These are phyloP conservation scores for Colistium nudipinnis DNA, from an alignment of 2,113 vertebrate species.

Conservation along the genomic window DNA sequence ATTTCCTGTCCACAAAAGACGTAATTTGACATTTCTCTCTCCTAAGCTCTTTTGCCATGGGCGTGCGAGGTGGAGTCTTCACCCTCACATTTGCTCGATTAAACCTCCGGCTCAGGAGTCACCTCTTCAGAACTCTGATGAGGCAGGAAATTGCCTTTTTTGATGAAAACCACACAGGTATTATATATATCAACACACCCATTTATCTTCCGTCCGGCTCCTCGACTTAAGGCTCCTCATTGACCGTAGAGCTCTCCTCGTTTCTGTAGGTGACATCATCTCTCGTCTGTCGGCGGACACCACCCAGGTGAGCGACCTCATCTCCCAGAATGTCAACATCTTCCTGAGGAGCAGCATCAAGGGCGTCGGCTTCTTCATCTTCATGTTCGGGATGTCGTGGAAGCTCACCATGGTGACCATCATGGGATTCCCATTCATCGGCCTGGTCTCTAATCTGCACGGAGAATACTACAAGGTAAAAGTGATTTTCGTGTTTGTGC, in stretches of 20 bases:
- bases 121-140: conserved; percentile 91
- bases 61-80: conserved; percentile 93
- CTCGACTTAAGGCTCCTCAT: background rate
- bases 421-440: conserved; percentile 96
- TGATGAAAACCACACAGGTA: conserved; percentile 95
- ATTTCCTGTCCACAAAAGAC: conserved; percentile 39
- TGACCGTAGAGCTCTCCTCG: background rate
- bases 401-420: conserved; percentile 91
- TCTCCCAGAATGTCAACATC: conserved; percentile 95
- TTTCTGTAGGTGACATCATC: conserved; percentile 88
- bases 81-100: conserved; percentile 90
- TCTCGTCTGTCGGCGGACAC: conserved; percentile 97
- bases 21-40: conserved; percentile 52
- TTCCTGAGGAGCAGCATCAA: conserved; percentile 91
- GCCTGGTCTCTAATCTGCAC: conserved; percentile 88
- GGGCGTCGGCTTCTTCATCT: conserved; percentile 86
- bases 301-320: conserved; percentile 94
- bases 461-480: conserved; percentile 95
- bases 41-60: conserved; percentile 91
- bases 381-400: conserved; percentile 96
- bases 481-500: background rate
- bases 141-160: conserved; percentile 95
- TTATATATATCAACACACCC: background rate
- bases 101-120: conserved; percentile 92
- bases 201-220: background rate